Base-by-base conservation (phyloP, 2,888 invertebrate species). In the Noctua comes region DNA sequence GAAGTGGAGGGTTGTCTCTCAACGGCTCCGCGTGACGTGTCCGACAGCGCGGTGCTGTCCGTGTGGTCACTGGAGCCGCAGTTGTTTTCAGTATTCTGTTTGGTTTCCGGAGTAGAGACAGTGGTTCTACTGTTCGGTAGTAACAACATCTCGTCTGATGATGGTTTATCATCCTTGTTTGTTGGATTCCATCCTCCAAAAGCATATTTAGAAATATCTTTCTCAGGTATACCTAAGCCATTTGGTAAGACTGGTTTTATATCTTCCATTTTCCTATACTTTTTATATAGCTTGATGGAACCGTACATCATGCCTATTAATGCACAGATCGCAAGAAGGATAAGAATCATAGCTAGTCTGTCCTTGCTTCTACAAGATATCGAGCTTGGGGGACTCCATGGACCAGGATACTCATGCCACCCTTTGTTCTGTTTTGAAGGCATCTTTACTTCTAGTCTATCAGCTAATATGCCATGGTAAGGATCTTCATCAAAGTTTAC, bases 221-320 rank as follows among this genome's bases (percentile, higher is more conserved):
- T 97, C 87, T 96, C 95, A 51, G 95, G 95, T 80, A 95, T 93
- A 74, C 94, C 97, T 79, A 98, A 93, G 7, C 98, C 98, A 70
- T 97, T 97, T 40, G 98, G 98, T 82, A 98, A 93, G 87, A 97
- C 97, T 24, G 98, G 97, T 90, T 97, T 97, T 43, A 98, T 97
- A 87, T 98, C 97, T 90, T 97, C 97, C 97, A 98, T 98, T 88
- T 96, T 97, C 89, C 97, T 97, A 88, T 97, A 97, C 82, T 97
- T 97, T 78, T 96, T 95, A 94, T 97, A 98, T 46, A 97, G 90
- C 91, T 98, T 98, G 85, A 92, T 94, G 11, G 93, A 93, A 16
- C 92, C 93, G 85, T 95, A 96, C 79, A 92, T 93, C 27, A 94
- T 79, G 24, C 92, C 95, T 62, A 94, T 90, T 36, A 95, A 77